Evolutionary conservation across 2,888 invertebrate genomes (phyloP), one percentile per base, ranked within the genome.

Genomic region (Pinctada fucata): DNA sequence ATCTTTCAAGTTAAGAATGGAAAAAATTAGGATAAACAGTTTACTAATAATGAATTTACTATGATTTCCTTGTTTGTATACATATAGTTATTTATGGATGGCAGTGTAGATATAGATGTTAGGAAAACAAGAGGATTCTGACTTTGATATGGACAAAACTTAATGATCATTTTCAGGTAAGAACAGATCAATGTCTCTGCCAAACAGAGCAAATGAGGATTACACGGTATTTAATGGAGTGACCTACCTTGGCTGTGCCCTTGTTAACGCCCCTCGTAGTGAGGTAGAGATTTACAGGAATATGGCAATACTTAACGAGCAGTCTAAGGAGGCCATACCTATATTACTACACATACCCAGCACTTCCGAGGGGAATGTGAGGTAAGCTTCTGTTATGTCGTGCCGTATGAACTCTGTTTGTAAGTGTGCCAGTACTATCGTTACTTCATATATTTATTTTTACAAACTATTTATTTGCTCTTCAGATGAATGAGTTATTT

Each of bases 311-410:
- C 94, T 99, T 72, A 97, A 98, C 91, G 96, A 96, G 76, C 94
- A 95, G 84, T 95, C 96, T 93, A 95, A 95, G 90, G 91, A 93
- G 76, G 96, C 97, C 4, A 96, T 99, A 75, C 97, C 97, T 89
- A 96, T 98, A 3, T 96, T 97, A 0, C 95, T 99, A 83, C 97
- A 97, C 49, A 96, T 99, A 86, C 99, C 99, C 3, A 96, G 96
- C 84, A 96, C 96, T 90, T 97, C 97, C 0, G 97, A 97, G 91
- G 99, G 98, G 77, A 95, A 96, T 80, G 98, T 99, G 68, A 96
- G 97, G 97, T 98, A 93, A 75, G 71, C 51, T 47, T 67, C 31
- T 45, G 13, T 45, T 45, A 16, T 47, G n/a, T 69, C 45, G 8
- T 45, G 47, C n/a, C 10, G 3, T n/a, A 69, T 45, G 48, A 6